These are phyloP conservation scores for Cetoscarus ocellatus DNA, from an alignment of 2,797 vertebrate genomes.

Conservation along the genomic window DNA sequence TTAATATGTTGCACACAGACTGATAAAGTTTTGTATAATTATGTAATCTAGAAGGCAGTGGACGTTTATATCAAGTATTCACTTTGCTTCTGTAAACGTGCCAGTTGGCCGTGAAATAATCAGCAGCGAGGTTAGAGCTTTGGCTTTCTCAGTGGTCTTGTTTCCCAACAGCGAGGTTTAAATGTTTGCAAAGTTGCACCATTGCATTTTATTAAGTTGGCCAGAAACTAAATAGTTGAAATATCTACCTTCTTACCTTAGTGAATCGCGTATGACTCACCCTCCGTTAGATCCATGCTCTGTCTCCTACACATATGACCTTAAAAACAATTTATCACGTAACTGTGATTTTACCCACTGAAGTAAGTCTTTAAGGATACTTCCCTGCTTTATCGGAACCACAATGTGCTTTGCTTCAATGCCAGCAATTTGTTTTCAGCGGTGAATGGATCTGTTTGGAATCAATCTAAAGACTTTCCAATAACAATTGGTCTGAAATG, in stretches of 20 bases:
- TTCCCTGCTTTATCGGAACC: conserved; percentile 8
- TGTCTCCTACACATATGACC: conserved; percentile 39
- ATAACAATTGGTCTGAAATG: conserved; percentile 33
- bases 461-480: conserved; percentile 45
- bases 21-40: too few relatives aligned
- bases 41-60: too few relatives aligned
- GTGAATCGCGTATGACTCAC: neutral
- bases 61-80: too few relatives aligned
- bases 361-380: conserved; percentile 19
- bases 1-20: too few relatives aligned
- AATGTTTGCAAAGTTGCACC: neutral
- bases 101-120: too few relatives aligned
- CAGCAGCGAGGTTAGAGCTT: too few relatives aligned
- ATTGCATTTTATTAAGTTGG: conserved; percentile 11
- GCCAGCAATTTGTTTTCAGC: conserved; percentile 48
- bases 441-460: conserved; percentile 36
- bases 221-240: neutral
- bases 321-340: conserved; percentile 50
- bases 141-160: too few relatives aligned
- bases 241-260: conserved; percentile 3
- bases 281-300: conserved; percentile 13
- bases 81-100: too few relatives aligned
- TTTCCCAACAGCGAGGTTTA: neutral
- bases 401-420: conserved; percentile 35
- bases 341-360: conserved; percentile 41